phyloP scores from a whole-genome alignment of 2,113 vertebrate genomes.

The Casuarius casuarius region DNA sequence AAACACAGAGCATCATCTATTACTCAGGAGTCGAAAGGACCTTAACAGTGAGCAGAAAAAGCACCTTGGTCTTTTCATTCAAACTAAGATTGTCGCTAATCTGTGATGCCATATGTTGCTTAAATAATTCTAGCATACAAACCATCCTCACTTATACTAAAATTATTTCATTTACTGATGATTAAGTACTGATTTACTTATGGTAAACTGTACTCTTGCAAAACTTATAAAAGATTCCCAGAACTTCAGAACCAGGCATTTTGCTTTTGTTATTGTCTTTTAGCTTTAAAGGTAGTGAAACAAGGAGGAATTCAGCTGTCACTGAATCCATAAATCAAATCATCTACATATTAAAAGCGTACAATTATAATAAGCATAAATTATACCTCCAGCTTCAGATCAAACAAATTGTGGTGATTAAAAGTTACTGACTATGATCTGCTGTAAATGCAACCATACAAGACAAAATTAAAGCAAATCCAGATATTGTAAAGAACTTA shows the following conservation, averaged over 20 bases:
- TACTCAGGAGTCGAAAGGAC: accelerated
- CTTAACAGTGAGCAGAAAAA: neutral
- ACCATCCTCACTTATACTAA: neutral
- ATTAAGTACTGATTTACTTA: neutral
- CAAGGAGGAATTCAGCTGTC: neutral
- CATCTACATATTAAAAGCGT: neutral
- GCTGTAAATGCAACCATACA: neutral
- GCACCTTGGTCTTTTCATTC: neutral
- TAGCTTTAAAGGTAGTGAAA: neutral
- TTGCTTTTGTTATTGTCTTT: neutral
- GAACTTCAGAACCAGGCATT: neutral
- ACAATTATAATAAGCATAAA: neutral
- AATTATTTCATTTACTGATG: neutral
- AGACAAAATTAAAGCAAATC: neutral
- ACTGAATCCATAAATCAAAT: neutral
- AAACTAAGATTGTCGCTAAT: neutral
- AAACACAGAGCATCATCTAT: neutral
- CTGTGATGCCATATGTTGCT: neutral
- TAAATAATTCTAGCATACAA: neutral
- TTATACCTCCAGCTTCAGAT: neutral
- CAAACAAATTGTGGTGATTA: neutral
- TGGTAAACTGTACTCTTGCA: neutral
- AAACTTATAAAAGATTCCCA: neutral
- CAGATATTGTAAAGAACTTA: neutral
- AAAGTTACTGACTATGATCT: neutral